These are phyloP conservation scores for Notodonta ziczac DNA, from an alignment of 2,888 invertebrate genomes.

Conservation along the genomic window DNA sequence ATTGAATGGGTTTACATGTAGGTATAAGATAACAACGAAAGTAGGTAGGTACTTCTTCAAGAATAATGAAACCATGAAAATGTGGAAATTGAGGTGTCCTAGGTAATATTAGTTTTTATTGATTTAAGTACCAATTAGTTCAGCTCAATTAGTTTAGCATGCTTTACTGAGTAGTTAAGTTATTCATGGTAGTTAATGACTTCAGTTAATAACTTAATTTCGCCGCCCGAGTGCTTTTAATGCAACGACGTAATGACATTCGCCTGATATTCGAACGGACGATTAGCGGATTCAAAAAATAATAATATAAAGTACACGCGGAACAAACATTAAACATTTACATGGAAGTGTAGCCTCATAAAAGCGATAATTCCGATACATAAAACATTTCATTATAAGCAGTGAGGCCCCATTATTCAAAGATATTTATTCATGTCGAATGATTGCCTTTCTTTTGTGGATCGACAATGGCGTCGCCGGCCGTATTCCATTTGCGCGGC, in stretches of 20 bases:
- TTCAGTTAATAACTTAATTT: conserved; percentile 34
- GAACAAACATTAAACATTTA: conserved; percentile 48
- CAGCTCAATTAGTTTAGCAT: conserved; percentile 45
- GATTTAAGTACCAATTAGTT: conserved; percentile 19
- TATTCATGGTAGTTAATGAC: conserved; percentile 18
- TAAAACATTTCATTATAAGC: conserved; percentile 82
- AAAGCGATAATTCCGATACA: conserved; percentile 77
- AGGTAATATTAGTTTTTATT: too few relatives aligned
- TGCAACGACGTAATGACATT: conserved; percentile 21
- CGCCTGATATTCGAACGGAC: conserved; percentile 32
- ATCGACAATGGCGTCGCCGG: conserved; percentile 76
- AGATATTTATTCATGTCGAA: conserved; percentile 84
- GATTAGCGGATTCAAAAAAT: conserved; percentile 42
- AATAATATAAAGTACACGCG: conserved; percentile 34
- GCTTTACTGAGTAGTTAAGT: conserved; percentile 38
- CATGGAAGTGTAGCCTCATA: conserved; percentile 59
- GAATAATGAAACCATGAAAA: too few relatives aligned
- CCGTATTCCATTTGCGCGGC: conserved; percentile 77
- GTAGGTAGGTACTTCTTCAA: too few relatives aligned
- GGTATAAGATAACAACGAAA: too few relatives aligned
- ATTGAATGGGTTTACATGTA: too few relatives aligned
- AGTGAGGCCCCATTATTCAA: conserved; percentile 78
- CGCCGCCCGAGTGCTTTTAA: conserved; percentile 18
- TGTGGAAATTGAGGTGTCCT: too few relatives aligned
- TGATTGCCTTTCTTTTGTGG: conserved; percentile 83